A percentile compares a stretch with the other conserved stretches of the same genome.
Evolutionary conservation across 1,140 invertebrate species (phyloP).

Genomic region (Globodera rostochiensis): DNA sequence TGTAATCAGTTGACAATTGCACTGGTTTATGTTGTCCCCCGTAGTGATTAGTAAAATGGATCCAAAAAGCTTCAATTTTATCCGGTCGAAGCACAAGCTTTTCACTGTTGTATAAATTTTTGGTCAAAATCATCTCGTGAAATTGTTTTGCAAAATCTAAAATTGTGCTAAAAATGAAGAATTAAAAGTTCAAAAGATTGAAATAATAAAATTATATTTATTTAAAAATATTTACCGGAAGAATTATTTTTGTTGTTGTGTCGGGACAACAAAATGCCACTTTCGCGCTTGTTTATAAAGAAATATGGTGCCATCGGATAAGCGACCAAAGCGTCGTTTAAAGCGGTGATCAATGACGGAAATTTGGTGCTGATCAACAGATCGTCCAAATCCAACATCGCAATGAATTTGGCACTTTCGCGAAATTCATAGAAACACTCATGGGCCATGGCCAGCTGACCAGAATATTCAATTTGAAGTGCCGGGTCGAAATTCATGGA

Average conservation of each 20-base stretch:
- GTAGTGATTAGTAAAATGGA: conserved; percentile 11
- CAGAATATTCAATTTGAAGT: conserved; percentile 30
- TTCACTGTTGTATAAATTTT: conserved; percentile 28
- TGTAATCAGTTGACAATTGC: conserved; percentile 16
- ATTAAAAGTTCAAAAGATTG: too few species aligned
- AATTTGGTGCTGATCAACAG: conserved; percentile 31
- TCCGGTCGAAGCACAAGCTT: conserved; percentile 21
- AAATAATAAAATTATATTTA: too few species aligned
- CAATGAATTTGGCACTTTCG: conserved; percentile 48
- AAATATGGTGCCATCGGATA: conserved; percentile 20
- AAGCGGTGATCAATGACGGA: background rate
- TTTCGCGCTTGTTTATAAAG: conserved; percentile 27
- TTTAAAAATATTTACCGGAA: too few species aligned
- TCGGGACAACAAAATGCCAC: conserved; percentile 10
- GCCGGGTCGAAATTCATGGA: conserved; percentile 39
- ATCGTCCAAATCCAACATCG: conserved; percentile 47
- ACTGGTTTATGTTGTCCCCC: background rate
- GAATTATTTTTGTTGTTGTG: background rate
- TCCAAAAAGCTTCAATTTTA: conserved; percentile 14
- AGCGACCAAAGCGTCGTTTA: background rate
- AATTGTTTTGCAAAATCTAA: background rate
- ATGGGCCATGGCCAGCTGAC: conserved; percentile 30
- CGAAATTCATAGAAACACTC: conserved; percentile 47
- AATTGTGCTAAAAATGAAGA: background rate
- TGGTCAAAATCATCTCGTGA: conserved; percentile 11